phyloP scores from a whole-genome alignment of 2,797 vertebrate genomes.

The Pseudocheirus occidentalis region DNA sequence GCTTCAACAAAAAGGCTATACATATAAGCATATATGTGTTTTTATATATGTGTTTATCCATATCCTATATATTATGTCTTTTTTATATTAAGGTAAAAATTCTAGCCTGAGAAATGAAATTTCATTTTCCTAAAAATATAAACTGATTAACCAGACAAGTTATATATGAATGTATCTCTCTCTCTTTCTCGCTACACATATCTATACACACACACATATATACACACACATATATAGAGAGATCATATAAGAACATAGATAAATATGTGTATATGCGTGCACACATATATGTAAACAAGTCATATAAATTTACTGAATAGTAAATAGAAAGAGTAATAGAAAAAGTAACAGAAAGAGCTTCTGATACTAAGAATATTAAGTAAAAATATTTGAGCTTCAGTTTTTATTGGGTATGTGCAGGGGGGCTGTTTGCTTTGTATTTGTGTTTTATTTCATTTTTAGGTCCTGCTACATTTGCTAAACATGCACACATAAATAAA shows the following conservation, averaged over 20 bases:
- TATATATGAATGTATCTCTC: too few species aligned
- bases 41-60: not conserved
- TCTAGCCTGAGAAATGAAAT: constrained; percentile 13
- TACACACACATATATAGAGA: not conserved
- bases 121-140: not conserved
- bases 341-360: not conserved
- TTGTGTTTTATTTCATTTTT: constrained; percentile 40
- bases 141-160: not conserved
- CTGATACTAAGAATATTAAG: not conserved
- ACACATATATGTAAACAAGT: not conserved
- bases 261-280: not conserved
- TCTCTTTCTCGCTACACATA: too few species aligned
- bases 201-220: rapidly evolving
- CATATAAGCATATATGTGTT: not conserved
- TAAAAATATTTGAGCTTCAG: not conserved
- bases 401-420: not conserved
- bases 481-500: constrained; percentile 34
- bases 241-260: not conserved
- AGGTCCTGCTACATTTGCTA: constrained; percentile 51
- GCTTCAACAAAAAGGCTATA: constrained; percentile 11
- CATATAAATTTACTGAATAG: not conserved
- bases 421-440: not conserved
- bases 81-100: not conserved
- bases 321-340: too few species aligned
- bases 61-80: not conserved